These are phyloP conservation scores for Lepidurus arcticus DNA, from an alignment of 1,140 invertebrate genomes.

Conservation along the genomic window DNA sequence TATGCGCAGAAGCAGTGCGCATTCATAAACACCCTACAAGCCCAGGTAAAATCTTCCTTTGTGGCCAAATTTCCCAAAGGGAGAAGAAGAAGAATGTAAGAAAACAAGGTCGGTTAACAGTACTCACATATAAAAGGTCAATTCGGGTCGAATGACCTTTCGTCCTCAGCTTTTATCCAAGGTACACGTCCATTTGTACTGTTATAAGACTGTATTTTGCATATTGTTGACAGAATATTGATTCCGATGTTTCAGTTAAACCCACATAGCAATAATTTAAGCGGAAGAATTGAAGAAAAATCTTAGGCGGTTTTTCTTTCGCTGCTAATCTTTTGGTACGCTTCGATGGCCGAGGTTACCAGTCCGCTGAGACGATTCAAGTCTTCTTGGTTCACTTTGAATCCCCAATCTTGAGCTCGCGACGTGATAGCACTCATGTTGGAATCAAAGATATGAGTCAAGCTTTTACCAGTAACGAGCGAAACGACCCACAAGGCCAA, in stretches of 20 bases:
- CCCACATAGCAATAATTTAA: neutral
- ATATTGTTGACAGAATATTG: neutral
- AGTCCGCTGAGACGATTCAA: neutral
- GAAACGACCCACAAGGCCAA: constrained; percentile 27
- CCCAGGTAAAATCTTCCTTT: neutral
- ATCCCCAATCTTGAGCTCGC: neutral
- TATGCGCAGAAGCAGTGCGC: too few species aligned
- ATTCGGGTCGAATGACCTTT: neutral
- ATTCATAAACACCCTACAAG: too few species aligned
- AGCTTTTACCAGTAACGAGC: constrained; percentile 25
- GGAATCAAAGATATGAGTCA: neutral
- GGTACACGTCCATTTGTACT: neutral
- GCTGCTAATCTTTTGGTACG: neutral
- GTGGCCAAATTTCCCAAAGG: neutral
- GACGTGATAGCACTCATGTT: neutral
- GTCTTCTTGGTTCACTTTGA: constrained; percentile 1
- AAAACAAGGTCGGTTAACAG: neutral
- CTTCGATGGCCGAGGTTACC: neutral
- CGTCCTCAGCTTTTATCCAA: neutral
- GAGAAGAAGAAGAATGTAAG: neutral
- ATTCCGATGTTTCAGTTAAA: neutral
- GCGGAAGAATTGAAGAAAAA: neutral
- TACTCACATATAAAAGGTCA: neutral
- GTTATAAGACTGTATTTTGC: neutral
- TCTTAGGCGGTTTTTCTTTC: neutral